Evolutionary conservation across 1,140 invertebrate species (phyloP).

Genomic region (Drosophila navojoa): DNA sequence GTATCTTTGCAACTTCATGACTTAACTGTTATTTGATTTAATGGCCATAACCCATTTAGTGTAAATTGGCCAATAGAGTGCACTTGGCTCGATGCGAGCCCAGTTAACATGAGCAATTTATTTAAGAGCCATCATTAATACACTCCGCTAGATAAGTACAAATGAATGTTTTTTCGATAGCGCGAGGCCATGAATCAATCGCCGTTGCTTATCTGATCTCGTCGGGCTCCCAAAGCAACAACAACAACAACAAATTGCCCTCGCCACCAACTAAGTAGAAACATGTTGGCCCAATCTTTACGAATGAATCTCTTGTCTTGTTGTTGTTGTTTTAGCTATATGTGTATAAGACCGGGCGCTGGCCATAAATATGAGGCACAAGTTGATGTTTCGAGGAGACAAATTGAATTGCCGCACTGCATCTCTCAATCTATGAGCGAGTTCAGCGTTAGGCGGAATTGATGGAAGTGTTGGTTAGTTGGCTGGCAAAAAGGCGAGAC

Average conservation of each 20-base stretch:
- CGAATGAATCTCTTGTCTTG: slow-evolving; percentile 32
- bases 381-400: slow-evolving; percentile 40
- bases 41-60: slow-evolving; percentile 24
- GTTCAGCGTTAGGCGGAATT: slow-evolving; percentile 28
- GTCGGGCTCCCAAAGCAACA: slow-evolving; percentile 31
- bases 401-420: slow-evolving; percentile 65
- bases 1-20: slow-evolving; percentile 11
- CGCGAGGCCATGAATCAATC: slow-evolving; percentile 43
- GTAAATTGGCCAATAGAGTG: slow-evolving; percentile 1
- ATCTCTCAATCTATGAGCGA: slow-evolving; percentile 45
- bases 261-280: slow-evolving; percentile 45
- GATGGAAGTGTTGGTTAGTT: slow-evolving; percentile 29
- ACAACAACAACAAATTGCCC: slow-evolving; percentile 50
- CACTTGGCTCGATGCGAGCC: slow-evolving; percentile 5
- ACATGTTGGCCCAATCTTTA: slow-evolving; percentile 58
- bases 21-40: slow-evolving; percentile 26
- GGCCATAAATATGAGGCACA: slow-evolving; percentile 56
- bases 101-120: slow-evolving; percentile 38
- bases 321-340: not conserved
- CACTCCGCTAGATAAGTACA: slow-evolving; percentile 24
- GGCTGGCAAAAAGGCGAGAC: slow-evolving; percentile 37
- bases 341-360: not conserved
- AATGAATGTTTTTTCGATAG: slow-evolving; percentile 37
- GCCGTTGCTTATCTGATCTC: slow-evolving; percentile 35
- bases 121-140: slow-evolving; percentile 50